These are phyloP conservation scores for Hypomesus transpacificus DNA, from an alignment of 2,113 vertebrate genomes.

Conservation along the genomic window DNA sequence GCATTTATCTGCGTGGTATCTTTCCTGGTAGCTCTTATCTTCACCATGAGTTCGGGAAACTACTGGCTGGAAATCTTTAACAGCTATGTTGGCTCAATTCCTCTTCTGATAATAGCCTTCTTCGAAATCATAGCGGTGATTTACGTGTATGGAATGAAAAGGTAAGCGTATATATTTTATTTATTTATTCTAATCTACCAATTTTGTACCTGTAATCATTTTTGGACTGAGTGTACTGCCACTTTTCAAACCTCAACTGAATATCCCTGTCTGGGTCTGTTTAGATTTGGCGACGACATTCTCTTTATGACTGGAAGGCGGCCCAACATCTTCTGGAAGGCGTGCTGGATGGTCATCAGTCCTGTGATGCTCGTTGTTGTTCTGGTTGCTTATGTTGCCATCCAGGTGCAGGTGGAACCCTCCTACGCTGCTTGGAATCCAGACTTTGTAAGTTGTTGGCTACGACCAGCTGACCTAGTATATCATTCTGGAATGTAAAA, in stretches of 20 bases:
- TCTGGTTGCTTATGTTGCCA: conserved; percentile 71
- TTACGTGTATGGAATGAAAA: conserved; percentile 78
- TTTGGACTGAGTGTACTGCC: not conserved
- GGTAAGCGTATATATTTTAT: conserved; percentile 56
- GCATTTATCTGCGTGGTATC: conserved; percentile 69
- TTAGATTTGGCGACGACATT: conserved; percentile 80
- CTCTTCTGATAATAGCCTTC: conserved; percentile 81
- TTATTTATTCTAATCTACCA: not conserved
- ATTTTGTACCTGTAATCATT: too few relatives aligned
- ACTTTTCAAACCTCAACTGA: not conserved
- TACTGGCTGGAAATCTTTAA: conserved; percentile 94
- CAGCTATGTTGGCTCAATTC: conserved; percentile 75
- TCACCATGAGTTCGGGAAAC: conserved; percentile 81
- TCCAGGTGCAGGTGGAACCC: conserved; percentile 63
- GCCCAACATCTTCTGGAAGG: conserved; percentile 80
- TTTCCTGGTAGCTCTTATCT: conserved; percentile 76
- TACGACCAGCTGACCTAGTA: not conserved
- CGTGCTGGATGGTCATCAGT: conserved; percentile 80
- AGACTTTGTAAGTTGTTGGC: conserved; percentile 66
- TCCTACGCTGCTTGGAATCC: conserved; percentile 83
- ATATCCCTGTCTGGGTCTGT: not conserved
- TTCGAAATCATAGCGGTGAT: conserved; percentile 76
- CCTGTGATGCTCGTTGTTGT: conserved; percentile 79
- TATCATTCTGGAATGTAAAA: not conserved
- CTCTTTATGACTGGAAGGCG: conserved; percentile 80